phyloP scores from a whole-genome alignment of 1,140 invertebrate genomes.

The Whitmania pigra region DNA sequence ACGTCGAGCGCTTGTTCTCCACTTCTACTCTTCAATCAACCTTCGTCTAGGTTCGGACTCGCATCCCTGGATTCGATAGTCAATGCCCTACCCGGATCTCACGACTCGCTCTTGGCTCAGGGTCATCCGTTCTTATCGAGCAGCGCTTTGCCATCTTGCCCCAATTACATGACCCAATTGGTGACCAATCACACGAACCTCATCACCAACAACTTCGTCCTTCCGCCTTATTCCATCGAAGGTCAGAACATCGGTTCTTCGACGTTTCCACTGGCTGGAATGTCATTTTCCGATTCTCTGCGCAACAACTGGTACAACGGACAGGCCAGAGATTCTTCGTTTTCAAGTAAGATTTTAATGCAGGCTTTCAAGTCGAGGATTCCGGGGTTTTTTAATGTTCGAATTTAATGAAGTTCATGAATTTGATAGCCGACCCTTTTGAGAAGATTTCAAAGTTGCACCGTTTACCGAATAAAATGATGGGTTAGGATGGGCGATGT shows the following conservation, averaged over 20 bases:
- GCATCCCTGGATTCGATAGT: not conserved
- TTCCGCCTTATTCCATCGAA: too few relatives aligned
- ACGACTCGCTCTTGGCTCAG: not conserved
- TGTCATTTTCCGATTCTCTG: not conserved
- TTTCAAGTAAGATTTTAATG: not conserved
- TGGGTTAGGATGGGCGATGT: too few relatives aligned
- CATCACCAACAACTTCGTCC: not conserved
- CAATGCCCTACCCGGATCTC: not conserved
- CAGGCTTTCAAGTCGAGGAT: too few relatives aligned
- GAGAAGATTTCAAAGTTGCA: too few relatives aligned
- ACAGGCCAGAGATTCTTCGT: not conserved
- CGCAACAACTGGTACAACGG: not conserved
- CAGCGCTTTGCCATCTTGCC: not conserved
- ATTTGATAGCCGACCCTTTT: too few relatives aligned
- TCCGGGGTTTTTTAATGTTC: too few relatives aligned
- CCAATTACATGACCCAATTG: slow-evolving; percentile 8
- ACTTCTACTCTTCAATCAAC: not conserved
- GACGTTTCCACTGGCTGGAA: too few relatives aligned
- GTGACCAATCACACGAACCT: not conserved
- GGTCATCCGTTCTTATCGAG: not conserved
- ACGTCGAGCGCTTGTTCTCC: not conserved
- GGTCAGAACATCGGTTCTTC: too few relatives aligned
- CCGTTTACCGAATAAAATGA: too few relatives aligned
- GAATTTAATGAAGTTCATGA: too few relatives aligned
- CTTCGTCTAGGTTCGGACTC: not conserved